These are phyloP conservation scores for Phorcus lineatus DNA, from an alignment of 2,888 invertebrate genomes.

Conservation along the genomic window DNA sequence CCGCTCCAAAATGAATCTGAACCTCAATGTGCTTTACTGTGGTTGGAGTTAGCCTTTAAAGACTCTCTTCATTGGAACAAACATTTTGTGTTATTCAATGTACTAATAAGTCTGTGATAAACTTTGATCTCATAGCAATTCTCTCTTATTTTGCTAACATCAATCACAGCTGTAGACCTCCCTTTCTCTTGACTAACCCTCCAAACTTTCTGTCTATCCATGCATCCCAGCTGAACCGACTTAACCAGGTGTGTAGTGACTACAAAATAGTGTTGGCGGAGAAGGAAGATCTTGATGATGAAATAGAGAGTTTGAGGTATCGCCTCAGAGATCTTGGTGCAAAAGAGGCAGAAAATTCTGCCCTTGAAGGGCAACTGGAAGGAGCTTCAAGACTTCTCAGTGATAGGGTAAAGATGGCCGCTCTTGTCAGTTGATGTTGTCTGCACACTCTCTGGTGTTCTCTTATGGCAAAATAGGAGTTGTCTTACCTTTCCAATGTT, in stretches of 20 bases:
- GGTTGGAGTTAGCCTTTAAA: too few relatives aligned
- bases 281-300: conserved; percentile 51
- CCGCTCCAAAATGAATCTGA: too few relatives aligned
- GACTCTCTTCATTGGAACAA: too few relatives aligned
- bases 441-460: not conserved
- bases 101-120: too few relatives aligned
- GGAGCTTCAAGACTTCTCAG: conserved; percentile 51
- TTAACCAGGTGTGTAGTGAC: conserved; percentile 28
- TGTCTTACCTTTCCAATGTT: not conserved
- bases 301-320: conserved; percentile 46
- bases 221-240: not conserved
- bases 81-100: too few relatives aligned
- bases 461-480: not conserved
- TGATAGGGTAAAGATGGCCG: conserved; percentile 54
- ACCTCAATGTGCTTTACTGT: too few relatives aligned
- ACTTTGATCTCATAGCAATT: too few relatives aligned
- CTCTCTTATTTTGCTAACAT: too few relatives aligned
- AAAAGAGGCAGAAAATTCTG: conserved; percentile 49
- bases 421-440: not conserved
- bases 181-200: not conserved
- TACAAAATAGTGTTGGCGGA: conserved; percentile 43
- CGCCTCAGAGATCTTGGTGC: conserved; percentile 44
- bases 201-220: not conserved
- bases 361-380: conserved; percentile 52
- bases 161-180: too few relatives aligned